Evolutionary conservation across 2,888 invertebrate genomes (phyloP).

Genomic region (Hyposoter dolosus): DNA sequence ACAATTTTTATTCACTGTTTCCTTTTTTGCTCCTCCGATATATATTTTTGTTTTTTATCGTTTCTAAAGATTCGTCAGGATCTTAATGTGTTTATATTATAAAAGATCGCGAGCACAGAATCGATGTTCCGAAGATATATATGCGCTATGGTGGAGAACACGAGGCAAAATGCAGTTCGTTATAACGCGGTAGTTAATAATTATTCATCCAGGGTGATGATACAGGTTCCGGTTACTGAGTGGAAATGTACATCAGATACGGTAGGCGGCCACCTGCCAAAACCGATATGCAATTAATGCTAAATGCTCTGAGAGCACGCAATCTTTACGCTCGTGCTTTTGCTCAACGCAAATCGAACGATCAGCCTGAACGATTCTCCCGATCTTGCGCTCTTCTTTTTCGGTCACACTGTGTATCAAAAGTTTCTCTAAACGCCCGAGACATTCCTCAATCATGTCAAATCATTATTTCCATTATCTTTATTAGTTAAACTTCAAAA

Average conservation of each 20-base stretch:
- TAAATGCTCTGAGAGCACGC: constrained; percentile 80
- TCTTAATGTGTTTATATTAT: not conserved
- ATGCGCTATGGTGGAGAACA: constrained; percentile 13
- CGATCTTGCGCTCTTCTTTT: constrained; percentile 13
- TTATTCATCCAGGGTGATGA: constrained; percentile 78
- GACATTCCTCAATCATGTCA: not conserved
- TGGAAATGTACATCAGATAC: constrained; percentile 80
- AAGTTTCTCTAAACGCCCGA: not conserved
- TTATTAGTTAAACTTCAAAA: not conserved
- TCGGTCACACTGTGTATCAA: constrained; percentile 12
- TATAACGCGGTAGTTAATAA: constrained; percentile 72
- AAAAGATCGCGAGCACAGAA: constrained; percentile 25
- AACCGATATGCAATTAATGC: constrained; percentile 82
- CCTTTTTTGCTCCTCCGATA: not conserved
- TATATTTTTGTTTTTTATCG: not conserved
- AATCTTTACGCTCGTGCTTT: constrained; percentile 72
- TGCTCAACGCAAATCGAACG: constrained; percentile 59
- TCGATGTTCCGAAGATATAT: constrained; percentile 49
- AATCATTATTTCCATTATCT: not conserved
- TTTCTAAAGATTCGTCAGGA: constrained; percentile 17
- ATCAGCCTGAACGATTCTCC: constrained; percentile 33
- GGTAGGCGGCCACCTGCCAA: constrained; percentile 80
- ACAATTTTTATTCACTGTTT: not conserved
- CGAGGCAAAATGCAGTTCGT: constrained; percentile 63
- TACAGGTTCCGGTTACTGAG: constrained; percentile 77